Base-by-base conservation (phyloP, 2,888 invertebrate genomes). In the Rhagium mordax region DNA sequence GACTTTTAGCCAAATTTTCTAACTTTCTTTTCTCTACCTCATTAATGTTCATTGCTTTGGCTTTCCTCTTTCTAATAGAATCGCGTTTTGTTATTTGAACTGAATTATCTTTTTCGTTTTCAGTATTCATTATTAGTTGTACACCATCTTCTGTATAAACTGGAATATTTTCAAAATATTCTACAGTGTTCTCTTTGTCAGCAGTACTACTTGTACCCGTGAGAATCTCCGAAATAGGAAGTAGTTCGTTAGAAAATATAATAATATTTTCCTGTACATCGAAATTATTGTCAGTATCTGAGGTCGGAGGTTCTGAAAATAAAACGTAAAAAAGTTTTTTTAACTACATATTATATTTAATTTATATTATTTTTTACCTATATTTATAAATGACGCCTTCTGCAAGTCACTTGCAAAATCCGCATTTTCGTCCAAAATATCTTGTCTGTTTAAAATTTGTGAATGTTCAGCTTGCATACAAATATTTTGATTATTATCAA, bases 91-190 rank as follows among this genome's bases (percentile, higher is more conserved):
- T 47, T 5, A 47, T 47, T 47, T 47, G 13, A 3, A 2, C 47
- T n/a, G 47, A 47, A 47, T 47, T n/a, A 47, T 47, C 47, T 47
- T 47, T 47, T n/a, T 47, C 47, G 47, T 47, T 47, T 47, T 47
- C 10, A 10, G 13, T 47, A 47, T 47, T 8, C 47, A 47, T 5
- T 47, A 47, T 47, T 24, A 24, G 24, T 24, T 24, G 24, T 6
- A 24, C 24, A 24, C n/a, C 24, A 24, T 24, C 24, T 24, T 24
- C 24, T 24, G 24, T 24, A 24, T 24, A 24, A 24, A 24, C 24
- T 24, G 24, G 24, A 4, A 24, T 24, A 24, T 24, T 24, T 24
- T 24, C 24, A 3, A 24, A 6, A 24, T 3, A 24, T 24, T 24
- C 24, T 24, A 24, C 24, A 24, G 24, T n/a, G 47, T 47, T n/a